Percentiles rank a stretch among this genome's conserved stretches.
These are phyloP conservation scores for Galagoides demidoff DNA, from an alignment of 2,797 vertebrate genomes.

Conservation along the genomic window DNA sequence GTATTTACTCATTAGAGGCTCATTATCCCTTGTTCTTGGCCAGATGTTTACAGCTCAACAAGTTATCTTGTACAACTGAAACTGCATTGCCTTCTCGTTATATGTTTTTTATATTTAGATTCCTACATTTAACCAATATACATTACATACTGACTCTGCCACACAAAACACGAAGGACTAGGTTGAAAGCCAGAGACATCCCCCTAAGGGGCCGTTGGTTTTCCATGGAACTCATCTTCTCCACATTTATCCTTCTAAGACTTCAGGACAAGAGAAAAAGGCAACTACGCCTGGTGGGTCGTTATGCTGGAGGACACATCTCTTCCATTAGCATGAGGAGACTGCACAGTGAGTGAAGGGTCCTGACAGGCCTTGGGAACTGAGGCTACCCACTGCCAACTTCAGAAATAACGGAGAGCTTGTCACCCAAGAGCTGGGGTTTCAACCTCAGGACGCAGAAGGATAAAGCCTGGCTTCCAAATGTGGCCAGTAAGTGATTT, in stretches of 20 bases:
- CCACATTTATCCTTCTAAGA: not conserved
- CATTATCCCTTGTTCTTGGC: not conserved
- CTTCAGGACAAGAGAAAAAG: not conserved
- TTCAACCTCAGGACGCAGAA: not conserved
- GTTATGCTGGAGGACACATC: not conserved
- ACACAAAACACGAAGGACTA: not conserved
- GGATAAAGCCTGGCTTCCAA: not conserved
- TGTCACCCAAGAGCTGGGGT: not conserved
- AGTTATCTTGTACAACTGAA: not conserved
- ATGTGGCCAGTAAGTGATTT: not conserved
- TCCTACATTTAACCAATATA: not conserved
- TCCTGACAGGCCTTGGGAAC: not conserved
- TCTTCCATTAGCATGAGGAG: not conserved
- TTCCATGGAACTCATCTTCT: not conserved
- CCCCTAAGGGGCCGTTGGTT: not conserved
- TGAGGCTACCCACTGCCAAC: rapidly evolving
- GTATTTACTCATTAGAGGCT: not conserved
- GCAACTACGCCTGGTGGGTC: not conserved
- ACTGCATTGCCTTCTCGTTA: not conserved
- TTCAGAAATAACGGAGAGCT: not conserved
- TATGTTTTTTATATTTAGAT: not conserved
- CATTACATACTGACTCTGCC: not conserved
- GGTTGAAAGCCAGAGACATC: not conserved
- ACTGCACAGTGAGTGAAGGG: not conserved
- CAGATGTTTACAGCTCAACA: not conserved